These are phyloP conservation scores for Megathymus violae DNA, from an alignment of 1,140 invertebrate genomes.

Conservation along the genomic window DNA sequence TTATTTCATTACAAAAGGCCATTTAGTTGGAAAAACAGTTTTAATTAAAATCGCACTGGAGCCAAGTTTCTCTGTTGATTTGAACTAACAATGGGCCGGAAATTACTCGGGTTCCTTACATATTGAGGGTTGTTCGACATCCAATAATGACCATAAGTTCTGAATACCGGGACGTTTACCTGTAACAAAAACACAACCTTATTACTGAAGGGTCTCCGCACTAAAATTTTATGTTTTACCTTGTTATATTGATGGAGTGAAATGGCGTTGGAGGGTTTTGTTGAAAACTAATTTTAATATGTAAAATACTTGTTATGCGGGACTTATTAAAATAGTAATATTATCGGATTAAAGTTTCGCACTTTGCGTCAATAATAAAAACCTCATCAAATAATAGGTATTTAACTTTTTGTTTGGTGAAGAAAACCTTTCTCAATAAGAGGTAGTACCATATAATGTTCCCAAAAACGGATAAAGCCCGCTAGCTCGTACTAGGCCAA, in stretches of 20 bases:
- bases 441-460: too few relatives aligned
- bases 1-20: constrained; percentile 32
- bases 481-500: too few relatives aligned
- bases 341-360: too few relatives aligned
- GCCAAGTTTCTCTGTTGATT: constrained; percentile 27
- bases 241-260: constrained; percentile 12
- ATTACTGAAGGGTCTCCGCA: constrained; percentile 17
- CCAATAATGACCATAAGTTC: constrained; percentile 30
- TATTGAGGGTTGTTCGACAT: constrained; percentile 31
- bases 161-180: constrained; percentile 18
- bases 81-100: constrained; percentile 29
- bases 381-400: too few relatives aligned
- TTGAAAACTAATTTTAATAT: background rate
- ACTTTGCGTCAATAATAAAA: too few relatives aligned
- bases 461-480: too few relatives aligned
- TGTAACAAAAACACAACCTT: constrained; percentile 30
- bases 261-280: background rate
- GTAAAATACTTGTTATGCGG: constrained; percentile 23
- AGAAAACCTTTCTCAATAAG: too few relatives aligned
- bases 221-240: constrained; percentile 19
- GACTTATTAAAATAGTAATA: too few relatives aligned
- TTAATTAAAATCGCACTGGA: constrained; percentile 31
- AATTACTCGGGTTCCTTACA: constrained; percentile 30
- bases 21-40: constrained; percentile 35
- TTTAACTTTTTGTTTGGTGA: too few relatives aligned